phyloP scores from a whole-genome alignment of 2,113 vertebrate genomes.

The Pseudorhombus dupliciocellatus region DNA sequence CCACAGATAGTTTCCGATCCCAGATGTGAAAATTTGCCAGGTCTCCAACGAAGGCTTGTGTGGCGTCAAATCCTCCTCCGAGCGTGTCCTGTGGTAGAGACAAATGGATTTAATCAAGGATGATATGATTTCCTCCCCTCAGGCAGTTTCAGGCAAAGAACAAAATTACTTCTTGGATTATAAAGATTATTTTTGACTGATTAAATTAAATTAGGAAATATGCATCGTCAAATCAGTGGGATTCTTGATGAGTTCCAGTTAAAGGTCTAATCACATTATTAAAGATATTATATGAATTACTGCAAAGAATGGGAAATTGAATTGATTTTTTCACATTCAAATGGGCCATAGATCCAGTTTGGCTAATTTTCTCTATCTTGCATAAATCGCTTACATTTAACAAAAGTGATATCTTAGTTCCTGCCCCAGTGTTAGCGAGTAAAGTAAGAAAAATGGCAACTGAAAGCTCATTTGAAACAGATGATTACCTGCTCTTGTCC shows the following conservation, averaged over 20 bases:
- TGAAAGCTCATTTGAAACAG: neutral
- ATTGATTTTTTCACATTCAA: conserved; percentile 1
- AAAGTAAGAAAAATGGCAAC: neutral
- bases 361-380: neutral
- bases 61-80: conserved; percentile 96
- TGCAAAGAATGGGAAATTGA: neutral
- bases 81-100: conserved; percentile 87
- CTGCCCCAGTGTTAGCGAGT: neutral
- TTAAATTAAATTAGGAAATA: conserved; percentile 11
- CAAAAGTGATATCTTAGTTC: neutral
- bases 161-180: conserved; percentile 17
- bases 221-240: conserved; percentile 12
- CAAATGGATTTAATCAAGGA: conserved; percentile 43
- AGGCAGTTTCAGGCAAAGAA: conserved; percentile 10
- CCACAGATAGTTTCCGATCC: conserved; percentile 92
- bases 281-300: conserved; percentile 7
- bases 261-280: conserved; percentile 30
- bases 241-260: conserved; percentile 25
- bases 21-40: conserved; percentile 98
- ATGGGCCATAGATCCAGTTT: neutral
- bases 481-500: conserved; percentile 95
- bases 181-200: conserved; percentile 6
- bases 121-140: neutral
- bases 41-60: conserved; percentile 96
- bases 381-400: neutral